phyloP scores from a whole-genome alignment of 2,113 vertebrate species.

The Casuarius casuarius region DNA sequence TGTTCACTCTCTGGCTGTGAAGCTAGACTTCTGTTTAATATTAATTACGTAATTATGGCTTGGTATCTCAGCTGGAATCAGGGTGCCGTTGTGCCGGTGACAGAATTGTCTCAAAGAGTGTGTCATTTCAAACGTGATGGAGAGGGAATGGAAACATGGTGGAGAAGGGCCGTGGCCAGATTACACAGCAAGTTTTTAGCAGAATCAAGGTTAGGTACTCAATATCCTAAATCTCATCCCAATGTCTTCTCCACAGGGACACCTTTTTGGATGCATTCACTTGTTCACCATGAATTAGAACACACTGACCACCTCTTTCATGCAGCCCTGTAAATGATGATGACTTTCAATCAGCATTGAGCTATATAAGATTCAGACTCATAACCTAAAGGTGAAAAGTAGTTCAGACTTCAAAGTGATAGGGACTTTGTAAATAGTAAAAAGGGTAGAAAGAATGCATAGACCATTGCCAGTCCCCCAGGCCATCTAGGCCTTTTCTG shows the following conservation, averaged over 20 bases:
- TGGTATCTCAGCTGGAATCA: neutral
- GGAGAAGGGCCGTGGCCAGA: neutral
- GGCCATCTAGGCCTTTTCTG: neutral
- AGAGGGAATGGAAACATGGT: neutral
- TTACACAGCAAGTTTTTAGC: neutral
- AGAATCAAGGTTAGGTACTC: neutral
- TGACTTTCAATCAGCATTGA: neutral
- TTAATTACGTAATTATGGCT: neutral
- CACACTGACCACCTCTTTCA: neutral
- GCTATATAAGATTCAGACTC: neutral
- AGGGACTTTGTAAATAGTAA: conserved; percentile 21
- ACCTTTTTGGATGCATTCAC: neutral
- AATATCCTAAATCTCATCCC: neutral
- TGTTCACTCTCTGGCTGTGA: neutral
- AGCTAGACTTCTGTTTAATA: neutral
- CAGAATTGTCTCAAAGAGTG: neutral
- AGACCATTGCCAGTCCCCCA: neutral
- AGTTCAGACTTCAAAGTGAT: conserved; percentile 7
- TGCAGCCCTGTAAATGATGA: neutral
- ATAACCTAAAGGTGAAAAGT: neutral
- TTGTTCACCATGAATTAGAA: neutral
- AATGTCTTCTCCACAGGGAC: fast-evolving
- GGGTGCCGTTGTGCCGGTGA: neutral
- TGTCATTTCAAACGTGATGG: neutral
- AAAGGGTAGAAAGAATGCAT: conserved; percentile 19